Evolutionary conservation across 2,113 vertebrate species (phyloP).

Genomic region (Gorilla gorilla): DNA sequence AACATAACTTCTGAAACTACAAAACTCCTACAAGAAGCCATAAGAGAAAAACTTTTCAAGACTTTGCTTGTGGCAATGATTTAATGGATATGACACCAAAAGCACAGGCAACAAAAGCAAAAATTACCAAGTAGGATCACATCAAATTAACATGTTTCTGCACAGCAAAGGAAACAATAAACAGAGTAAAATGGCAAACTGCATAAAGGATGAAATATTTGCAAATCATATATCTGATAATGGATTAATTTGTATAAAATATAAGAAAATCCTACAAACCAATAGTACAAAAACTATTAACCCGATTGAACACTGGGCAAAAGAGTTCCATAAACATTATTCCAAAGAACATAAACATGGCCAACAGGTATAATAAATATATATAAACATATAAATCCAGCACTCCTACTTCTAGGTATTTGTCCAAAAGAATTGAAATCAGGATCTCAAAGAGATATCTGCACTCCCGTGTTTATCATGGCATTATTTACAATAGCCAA

Average conservation of each 20-base stretch:
- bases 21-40: not conserved
- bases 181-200: not conserved
- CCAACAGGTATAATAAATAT: not conserved
- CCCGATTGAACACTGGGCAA: not conserved
- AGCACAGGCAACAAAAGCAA: not conserved
- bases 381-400: not conserved
- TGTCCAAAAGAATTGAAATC: not conserved
- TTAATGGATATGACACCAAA: not conserved
- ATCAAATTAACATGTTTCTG: not conserved
- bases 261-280: not conserved
- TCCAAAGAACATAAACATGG: not conserved
- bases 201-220: not conserved
- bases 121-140: not conserved
- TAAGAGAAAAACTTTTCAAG: not conserved
- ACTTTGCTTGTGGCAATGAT: not conserved
- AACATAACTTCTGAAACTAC: not conserved
- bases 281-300: not conserved
- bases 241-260: not conserved
- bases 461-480: not conserved
- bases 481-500: not conserved
- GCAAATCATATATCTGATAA: not conserved
- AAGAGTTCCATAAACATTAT: not conserved
- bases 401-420: not conserved
- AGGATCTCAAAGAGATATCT: not conserved
- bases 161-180: not conserved